These are phyloP conservation scores for Euthynnus affinis DNA, from an alignment of 2,797 vertebrate species.

Conservation along the genomic window DNA sequence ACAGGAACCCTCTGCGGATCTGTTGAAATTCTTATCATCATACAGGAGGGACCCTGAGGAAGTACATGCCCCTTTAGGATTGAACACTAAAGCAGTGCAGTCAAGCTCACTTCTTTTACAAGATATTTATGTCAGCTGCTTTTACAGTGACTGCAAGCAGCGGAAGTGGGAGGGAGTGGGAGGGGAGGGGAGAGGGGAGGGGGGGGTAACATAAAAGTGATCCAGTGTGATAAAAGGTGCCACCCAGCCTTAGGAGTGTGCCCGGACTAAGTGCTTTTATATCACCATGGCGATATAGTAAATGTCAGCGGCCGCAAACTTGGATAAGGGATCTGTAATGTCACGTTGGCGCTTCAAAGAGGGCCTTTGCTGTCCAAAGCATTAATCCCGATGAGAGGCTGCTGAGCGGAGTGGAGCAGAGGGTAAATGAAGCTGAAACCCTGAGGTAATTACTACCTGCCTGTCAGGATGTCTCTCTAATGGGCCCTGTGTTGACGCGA, in stretches of 20 bases:
- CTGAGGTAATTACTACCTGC: conserved; percentile 81
- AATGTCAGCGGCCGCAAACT: conserved; percentile 67
- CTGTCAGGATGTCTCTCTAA: conserved; percentile 73
- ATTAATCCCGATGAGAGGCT: conserved; percentile 58
- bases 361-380: conserved; percentile 33
- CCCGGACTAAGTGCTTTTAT: conserved; percentile 68
- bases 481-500: conserved; percentile 68
- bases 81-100: conserved; percentile 52
- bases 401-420: conserved; percentile 39
- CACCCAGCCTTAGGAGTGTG: conserved; percentile 36
- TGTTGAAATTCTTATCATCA: conserved; percentile 14
- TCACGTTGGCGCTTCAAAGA: conserved; percentile 57
- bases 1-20: conserved; percentile 27
- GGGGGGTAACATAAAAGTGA: conserved; percentile 42
- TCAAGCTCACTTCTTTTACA: conserved; percentile 41
- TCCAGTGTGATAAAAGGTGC: conserved; percentile 56
- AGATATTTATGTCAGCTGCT: conserved; percentile 26
- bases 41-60: conserved; percentile 69
- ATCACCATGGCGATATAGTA: conserved; percentile 62
- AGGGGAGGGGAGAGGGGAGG: neutral
- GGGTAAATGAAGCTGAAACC: conserved; percentile 73
- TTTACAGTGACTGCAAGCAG: conserved; percentile 46
- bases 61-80: conserved; percentile 46
- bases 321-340: conserved; percentile 56
- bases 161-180: neutral